Evolutionary conservation across 2,113 vertebrate species (phyloP).

Genomic region (Fregata magnificens): DNA sequence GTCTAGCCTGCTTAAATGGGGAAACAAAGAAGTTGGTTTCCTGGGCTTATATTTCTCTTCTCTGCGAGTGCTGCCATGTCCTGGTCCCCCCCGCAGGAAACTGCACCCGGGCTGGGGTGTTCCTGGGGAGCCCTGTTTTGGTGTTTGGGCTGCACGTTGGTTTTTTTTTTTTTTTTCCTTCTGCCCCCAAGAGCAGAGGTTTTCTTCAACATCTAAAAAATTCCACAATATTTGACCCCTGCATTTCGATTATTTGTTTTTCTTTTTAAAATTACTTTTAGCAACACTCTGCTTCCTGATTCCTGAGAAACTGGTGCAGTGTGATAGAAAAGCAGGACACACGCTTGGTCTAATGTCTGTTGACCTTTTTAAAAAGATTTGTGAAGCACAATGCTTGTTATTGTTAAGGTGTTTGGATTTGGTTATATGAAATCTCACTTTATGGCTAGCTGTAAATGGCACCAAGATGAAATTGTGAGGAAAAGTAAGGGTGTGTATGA

Average conservation of each 20-base stretch:
- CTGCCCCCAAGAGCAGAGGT: neutral
- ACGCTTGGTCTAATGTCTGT: neutral
- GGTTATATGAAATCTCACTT: neutral
- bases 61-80: neutral
- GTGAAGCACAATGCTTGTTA: neutral
- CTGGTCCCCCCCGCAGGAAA: neutral
- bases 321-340: neutral
- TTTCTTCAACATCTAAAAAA: neutral
- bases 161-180: neutral
- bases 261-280: neutral
- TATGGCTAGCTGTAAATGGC: neutral
- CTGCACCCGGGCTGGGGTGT: neutral
- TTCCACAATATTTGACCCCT: neutral
- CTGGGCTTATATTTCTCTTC: neutral
- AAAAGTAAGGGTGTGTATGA: neutral
- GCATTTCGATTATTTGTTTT: neutral
- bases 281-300: neutral
- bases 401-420: neutral
- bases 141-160: neutral
- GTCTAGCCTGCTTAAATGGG: neutral
- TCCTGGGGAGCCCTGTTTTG: neutral
- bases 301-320: neutral
- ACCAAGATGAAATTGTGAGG: neutral
- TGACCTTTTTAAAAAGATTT: neutral
- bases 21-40: neutral